phyloP scores from a whole-genome alignment of 1,140 invertebrate species.

The Sinella curviseta region DNA sequence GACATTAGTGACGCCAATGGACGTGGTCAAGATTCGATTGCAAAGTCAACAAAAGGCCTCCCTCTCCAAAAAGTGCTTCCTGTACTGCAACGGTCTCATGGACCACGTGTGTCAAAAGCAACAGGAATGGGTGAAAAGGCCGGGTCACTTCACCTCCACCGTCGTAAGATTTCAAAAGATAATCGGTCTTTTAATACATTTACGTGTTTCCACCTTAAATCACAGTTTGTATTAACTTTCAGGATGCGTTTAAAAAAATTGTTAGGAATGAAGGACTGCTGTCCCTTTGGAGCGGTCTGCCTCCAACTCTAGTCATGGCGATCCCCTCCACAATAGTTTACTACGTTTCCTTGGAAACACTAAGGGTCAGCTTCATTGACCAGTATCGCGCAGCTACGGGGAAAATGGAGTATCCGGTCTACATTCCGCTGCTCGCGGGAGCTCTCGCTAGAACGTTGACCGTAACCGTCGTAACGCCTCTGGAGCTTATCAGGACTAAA shows the following conservation, averaged over 20 bases:
- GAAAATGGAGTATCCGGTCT: slow-evolving; percentile 63
- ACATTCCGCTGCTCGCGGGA: slow-evolving; percentile 78
- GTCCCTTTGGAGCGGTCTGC: slow-evolving; percentile 94
- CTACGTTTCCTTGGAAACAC: slow-evolving; percentile 94
- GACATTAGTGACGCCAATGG: slow-evolving; percentile 90
- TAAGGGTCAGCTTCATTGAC: slow-evolving; percentile 67
- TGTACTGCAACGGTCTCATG: slow-evolving; percentile 98
- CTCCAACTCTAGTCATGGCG: slow-evolving; percentile 93
- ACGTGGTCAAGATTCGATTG: slow-evolving; percentile 96
- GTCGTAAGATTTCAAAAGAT: slow-evolving; percentile 63
- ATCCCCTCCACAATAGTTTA: slow-evolving; percentile 95
- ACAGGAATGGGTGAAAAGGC: slow-evolving; percentile 66
- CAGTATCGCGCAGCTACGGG: slow-evolving; percentile 46
- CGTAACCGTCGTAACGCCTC: slow-evolving; percentile 84
- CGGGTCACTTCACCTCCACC: slow-evolving; percentile 84
- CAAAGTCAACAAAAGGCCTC: slow-evolving; percentile 88
- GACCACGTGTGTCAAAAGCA: slow-evolving; percentile 87
- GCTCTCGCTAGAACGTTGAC: slow-evolving; percentile 74
- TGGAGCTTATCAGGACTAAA: slow-evolving; percentile 95
- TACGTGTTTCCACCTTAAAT: too few species aligned
- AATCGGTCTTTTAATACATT: too few species aligned
- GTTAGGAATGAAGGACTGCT: slow-evolving; percentile 79
- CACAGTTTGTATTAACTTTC: slow-evolving; percentile 52
- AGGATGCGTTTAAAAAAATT: slow-evolving; percentile 97
- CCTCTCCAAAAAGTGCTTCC: slow-evolving; percentile 83